Conservation (phyloP, 2,888 invertebrate genomes). For the Halictus quadricinctus region DNA sequence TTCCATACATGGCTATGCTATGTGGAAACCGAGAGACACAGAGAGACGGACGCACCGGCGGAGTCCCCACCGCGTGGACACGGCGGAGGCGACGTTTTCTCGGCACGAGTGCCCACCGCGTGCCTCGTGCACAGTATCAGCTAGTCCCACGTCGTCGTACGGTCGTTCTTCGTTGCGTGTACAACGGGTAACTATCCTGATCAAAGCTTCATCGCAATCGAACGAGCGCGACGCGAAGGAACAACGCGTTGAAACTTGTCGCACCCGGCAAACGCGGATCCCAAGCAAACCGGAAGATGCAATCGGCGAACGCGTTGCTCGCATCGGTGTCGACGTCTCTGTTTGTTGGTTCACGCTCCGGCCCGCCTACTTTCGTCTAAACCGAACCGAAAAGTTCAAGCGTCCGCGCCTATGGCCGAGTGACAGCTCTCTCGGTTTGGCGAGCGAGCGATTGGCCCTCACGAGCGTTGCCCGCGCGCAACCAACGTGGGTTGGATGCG, state of each 20-base stretch:
- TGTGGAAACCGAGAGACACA: conserved; percentile 79
- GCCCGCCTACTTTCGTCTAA: conserved; percentile 16
- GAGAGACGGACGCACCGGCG: conserved; percentile 72
- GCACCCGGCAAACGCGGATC: not conserved
- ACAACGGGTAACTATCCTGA: not conserved
- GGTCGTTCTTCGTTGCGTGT: conserved; percentile 44
- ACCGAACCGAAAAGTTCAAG: conserved; percentile 24
- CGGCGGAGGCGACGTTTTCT: conserved; percentile 69
- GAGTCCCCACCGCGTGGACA: conserved; percentile 72
- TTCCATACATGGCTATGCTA: conserved; percentile 82
- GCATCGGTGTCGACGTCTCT: conserved; percentile 53
- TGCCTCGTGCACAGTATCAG: conserved; percentile 63
- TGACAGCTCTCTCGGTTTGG: conserved; percentile 51
- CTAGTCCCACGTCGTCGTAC: conserved; percentile 52
- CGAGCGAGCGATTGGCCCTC: conserved; percentile 44
- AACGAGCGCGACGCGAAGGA: not conserved
- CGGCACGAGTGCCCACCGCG: conserved; percentile 56
- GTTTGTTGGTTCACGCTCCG: conserved; percentile 9
- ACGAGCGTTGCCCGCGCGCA: conserved; percentile 40
- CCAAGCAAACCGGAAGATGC: conserved; percentile 43
- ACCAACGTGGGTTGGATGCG: conserved; percentile 67
- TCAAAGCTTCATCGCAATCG: not conserved
- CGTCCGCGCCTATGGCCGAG: conserved; percentile 53
- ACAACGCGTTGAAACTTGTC: not conserved
- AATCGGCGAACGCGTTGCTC: conserved; percentile 39